Evolutionary conservation across 2,888 invertebrate genomes (phyloP).

Genomic region (Habroteleia sp.): DNA sequence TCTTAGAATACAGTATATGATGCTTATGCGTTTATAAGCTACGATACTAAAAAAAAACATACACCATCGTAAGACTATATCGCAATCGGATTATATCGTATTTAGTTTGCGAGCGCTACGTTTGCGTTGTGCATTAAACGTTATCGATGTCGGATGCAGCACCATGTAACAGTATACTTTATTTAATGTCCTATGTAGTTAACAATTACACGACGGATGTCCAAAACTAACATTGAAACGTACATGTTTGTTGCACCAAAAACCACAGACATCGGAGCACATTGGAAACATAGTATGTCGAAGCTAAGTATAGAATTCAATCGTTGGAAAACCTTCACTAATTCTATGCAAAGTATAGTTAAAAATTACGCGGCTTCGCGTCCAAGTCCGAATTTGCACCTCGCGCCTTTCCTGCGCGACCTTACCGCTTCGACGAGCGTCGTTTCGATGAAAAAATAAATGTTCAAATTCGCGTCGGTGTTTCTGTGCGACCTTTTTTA

Average conservation of each 20-base stretch:
- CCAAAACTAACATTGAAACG: conserved; percentile 1
- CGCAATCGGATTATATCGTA: conserved; percentile 67
- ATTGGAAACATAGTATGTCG: conserved; percentile 72
- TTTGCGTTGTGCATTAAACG: conserved; percentile 37
- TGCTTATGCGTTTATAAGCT: conserved; percentile 78
- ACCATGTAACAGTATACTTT: conserved; percentile 28
- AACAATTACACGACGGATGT: background rate
- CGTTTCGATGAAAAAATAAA: conserved; percentile 38
- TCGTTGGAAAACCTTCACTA: conserved; percentile 92
- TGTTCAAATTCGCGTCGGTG: conserved; percentile 10
- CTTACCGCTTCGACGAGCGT: conserved; percentile 17
- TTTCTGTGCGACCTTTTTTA: conserved; percentile 1
- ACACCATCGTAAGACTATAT: conserved; percentile 74
- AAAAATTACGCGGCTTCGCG: too few species aligned
- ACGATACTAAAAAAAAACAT: conserved; percentile 77
- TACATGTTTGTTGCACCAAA: conserved; percentile 59
- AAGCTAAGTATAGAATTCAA: conserved; percentile 81
- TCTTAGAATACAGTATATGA: conserved; percentile 75
- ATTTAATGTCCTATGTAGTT: background rate
- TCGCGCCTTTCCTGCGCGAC: too few species aligned
- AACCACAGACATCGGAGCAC: conserved; percentile 68
- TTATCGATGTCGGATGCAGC: conserved; percentile 30
- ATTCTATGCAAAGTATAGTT: conserved; percentile 96
- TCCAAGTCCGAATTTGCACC: too few species aligned
- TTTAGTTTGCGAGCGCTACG: conserved; percentile 47